Base-by-base conservation (phyloP, 1,140 invertebrate genomes). In the Brachionus plicatilis region DNA sequence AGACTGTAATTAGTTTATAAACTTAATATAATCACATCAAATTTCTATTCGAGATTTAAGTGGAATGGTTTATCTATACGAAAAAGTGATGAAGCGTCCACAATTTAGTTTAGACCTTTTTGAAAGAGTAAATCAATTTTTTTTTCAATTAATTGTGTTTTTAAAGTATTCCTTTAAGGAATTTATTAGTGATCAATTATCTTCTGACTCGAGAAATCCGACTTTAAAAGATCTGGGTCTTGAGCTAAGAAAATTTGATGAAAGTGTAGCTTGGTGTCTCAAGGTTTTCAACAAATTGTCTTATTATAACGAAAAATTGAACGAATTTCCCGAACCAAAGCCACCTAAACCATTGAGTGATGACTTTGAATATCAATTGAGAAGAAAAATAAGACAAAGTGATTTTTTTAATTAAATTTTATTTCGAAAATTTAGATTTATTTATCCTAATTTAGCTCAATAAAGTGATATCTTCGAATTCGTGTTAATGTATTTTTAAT, bases 221-320 rank as follows among this genome's bases (percentile, higher is more conserved):
- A 82, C 79, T 17, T 5, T 82, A 5, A 65, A 43, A 43, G 79
- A 82, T 24, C 37, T 82, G 24, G 79, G 79, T 12, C n/a, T 82
- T 3, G 79, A 65, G 12, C 24, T 20, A 0, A 60, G 79, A 60
- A 82, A 47, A 20, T 82, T 82, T 47, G 79, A 82, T 24, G 79
- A 82, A 68, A 68, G 53, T 20, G 79, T 82, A 12, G 7, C 79
- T 3, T 82, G 79, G 79, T 68, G 65, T 65, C 41, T 82, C 9
- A 82, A 82, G 43, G 65, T 60, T 65, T 82, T 65, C 53, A 82
- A 82, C 41, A 60, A 47, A 60, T 41, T 82, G 9, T 20, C 14
- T 60, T 82, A 82, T 68, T 82, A 82, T 37, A 82, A 82, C 60
- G 79, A 82, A 68, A 82, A 68, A 82, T 43, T 82, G 79, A 68